Percentiles rank a stretch among this genome's conserved stretches.
These are phyloP conservation scores for Imbricaverruca yamaguchii DNA, from an alignment of 2,888 invertebrate genomes.

Conservation along the genomic window DNA sequence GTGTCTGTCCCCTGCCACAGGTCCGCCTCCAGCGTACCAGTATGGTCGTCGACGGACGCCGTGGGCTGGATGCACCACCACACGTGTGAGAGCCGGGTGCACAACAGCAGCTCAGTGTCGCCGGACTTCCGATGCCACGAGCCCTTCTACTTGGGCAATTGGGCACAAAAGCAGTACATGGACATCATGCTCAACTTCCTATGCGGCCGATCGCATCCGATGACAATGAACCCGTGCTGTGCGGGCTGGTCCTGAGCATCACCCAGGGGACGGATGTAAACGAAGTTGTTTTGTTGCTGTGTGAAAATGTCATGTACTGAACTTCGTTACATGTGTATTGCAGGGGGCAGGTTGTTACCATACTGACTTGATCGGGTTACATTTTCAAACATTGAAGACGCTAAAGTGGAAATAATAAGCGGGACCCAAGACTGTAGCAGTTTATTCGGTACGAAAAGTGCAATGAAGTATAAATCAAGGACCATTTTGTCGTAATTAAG, in stretches of 20 bases:
- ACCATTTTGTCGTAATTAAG: no score
- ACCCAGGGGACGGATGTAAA: no score
- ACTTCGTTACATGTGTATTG: no score
- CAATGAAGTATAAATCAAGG: no score
- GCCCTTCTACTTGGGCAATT: constrained; percentile 5
- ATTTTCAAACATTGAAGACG: no score
- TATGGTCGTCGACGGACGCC: neutral
- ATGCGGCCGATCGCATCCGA: neutral
- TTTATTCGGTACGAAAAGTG: no score
- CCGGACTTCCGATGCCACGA: neutral
- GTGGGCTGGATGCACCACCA: neutral
- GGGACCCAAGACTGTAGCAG: no score
- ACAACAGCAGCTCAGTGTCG: neutral
- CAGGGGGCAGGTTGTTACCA: no score
- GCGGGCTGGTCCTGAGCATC: neutral
- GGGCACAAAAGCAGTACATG: constrained; percentile 5
- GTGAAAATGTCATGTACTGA: no score
- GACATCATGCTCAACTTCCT: constrained; percentile 14
- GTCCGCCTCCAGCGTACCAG: neutral
- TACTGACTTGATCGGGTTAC: no score
- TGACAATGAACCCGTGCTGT: constrained; percentile 1
- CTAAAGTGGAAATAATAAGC: no score
- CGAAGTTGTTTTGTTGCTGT: no score
- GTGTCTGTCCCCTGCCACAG: neutral
- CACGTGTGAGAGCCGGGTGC: neutral